Base-by-base conservation (phyloP, 1,140 invertebrate genomes). In the Lepidurus packardi region DNA sequence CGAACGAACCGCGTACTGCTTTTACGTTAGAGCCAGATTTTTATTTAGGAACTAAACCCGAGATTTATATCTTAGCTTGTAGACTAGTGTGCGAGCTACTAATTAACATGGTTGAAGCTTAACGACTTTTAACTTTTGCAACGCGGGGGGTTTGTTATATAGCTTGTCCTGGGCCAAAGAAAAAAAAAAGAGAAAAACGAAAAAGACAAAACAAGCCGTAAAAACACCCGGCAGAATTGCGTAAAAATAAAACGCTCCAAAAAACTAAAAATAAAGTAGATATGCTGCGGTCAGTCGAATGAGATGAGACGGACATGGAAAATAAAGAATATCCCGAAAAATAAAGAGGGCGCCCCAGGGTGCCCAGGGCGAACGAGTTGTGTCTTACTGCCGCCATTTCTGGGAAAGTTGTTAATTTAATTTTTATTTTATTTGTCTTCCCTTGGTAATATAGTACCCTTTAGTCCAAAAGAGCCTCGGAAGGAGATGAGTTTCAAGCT, bases 81-180 rank as follows among this genome's bases (percentile, higher is more conserved):
- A 65, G 53, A 65, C 53, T 65, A 65, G 53, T 65, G 53, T 65
- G 53, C 53, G 53, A 65, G 53, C 53, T 65, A 65, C 53, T 65
- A 65, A 65, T 65, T 65, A 65, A 65, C 53, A 65, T 65, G 53
- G 53, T 65, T 65, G 53, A 65, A 65, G 16, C 53, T 65, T 65
- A 65, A 65, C 53, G 53, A 65, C 53, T 65, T 65, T 65, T 65
- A 65, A 65, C 53, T 65, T 65, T 65, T 21, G 53, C 53, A 65
- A 65, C 53, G 53, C 53, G 53, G 53, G 53, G 21, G 53, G 53
- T 65, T 65, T 13, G 53, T n/a, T 21, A 65, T 21, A 65, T 65
- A 65, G 53, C 53, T 65, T n/a, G 53, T 13, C 21, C 16, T 8
- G 16, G 16, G 10, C 16, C 10, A 0, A 16, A 47, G 9, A 4